Evolutionary conservation across 2,797 vertebrate species (phyloP), one percentile per base, ranked within the genome.

Genomic region (Rhinophrynus dorsalis): DNA sequence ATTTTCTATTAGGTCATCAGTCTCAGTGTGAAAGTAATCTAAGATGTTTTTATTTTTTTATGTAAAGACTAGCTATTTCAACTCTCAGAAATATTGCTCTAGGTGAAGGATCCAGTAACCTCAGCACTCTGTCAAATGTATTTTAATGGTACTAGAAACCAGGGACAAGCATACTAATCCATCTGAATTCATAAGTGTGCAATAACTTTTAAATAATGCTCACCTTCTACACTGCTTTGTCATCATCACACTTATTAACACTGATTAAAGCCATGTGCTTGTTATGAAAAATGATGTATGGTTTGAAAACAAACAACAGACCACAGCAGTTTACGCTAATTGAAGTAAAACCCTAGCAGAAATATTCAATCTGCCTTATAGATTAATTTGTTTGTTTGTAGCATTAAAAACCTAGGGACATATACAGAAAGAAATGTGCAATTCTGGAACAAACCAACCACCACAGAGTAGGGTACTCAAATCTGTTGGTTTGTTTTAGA

Each of bases 251-350:
- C 52, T 48, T 58, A 72, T 57, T 72, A 65, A 62, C 54, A 58
- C 58, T 72, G 68, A 72, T 72, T 72, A 65, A 68, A 72, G 38
- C 44, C 23, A 61, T 27, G 13, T 23, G 44, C 61, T 72, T 72
- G 61, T 72, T 72, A 65, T 57, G 11, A 35, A 58, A 65, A 65
- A 58, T 72, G 60, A 72, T 65, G 35, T 72, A 72, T 65, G 56
- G 32, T 45, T 13, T 30, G 29, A 72, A 72, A 72, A 72, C 60
- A 72, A 64, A 65, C 51, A 72, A 58, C 44, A 30, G 61, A 42
- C 61, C 32, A 51, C 29, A 40, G 54, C 33, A 72, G 60, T 35
- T 51, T 38, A 47, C 42, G 33, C 35, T 59, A 68, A 59, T 68
- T 68, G 56, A 56, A 68, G 26, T 42, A 33, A 68, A 68, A 59